These are phyloP conservation scores for Penaeus vannamei DNA, from an alignment of 1,140 invertebrate genomes.

Conservation along the genomic window DNA sequence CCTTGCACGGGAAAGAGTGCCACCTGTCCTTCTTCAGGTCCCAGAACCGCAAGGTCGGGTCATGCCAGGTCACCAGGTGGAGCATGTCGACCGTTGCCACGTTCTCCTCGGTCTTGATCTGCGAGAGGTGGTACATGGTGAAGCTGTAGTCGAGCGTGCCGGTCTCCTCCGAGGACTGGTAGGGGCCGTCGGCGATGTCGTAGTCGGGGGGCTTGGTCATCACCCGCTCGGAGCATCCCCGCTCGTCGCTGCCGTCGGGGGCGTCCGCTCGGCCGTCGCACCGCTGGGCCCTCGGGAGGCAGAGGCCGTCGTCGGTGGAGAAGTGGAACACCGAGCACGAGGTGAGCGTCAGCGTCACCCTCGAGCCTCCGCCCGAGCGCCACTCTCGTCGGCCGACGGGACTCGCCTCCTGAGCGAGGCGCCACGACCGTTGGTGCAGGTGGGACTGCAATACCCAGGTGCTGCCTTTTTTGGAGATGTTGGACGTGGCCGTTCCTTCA, in stretches of 20 bases:
- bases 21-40: too few relatives aligned
- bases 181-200: not conserved
- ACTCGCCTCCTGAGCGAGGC: not conserved
- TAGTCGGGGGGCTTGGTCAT: not conserved
- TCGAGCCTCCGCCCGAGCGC: not conserved
- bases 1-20: too few relatives aligned
- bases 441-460: slow-evolving; percentile 3
- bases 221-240: not conserved
- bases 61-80: not conserved
- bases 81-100: not conserved
- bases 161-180: not conserved
- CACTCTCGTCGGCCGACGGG: slow-evolving; percentile 7
- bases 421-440: not conserved
- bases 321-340: slow-evolving; percentile 12
- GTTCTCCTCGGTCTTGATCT: not conserved
- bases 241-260: slow-evolving; percentile 32
- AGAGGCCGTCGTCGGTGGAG: not conserved
- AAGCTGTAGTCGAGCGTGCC: not conserved
- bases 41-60: not conserved
- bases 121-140: not conserved
- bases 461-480: not conserved
- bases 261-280: not conserved
- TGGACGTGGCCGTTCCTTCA: not conserved
- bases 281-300: not conserved
- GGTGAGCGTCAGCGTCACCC: not conserved